Base-by-base conservation (phyloP, 2,888 invertebrate species). In the Leptopilina myrica region DNA sequence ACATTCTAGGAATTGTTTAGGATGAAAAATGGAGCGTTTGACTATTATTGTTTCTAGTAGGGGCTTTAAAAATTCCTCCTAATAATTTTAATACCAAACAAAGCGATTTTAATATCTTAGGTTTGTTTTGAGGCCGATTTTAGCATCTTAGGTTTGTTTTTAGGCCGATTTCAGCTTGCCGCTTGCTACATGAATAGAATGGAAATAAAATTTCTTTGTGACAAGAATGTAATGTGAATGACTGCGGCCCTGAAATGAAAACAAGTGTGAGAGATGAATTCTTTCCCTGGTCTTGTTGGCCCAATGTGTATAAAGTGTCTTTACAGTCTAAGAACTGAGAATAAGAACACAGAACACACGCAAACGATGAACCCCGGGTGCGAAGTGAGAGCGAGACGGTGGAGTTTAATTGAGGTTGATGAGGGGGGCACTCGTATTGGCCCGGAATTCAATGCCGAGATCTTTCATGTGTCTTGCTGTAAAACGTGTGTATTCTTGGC, bases 361-460 rank as follows among this genome's bases (percentile, higher is more conserved):
- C 64, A 73, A 66, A 64, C 79, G 78, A 78, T 80, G 83, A 84
- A 86, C 84, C 89, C 89, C 88, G 90, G 89, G 90, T 89, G 91
- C 90, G 90, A 91, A 90, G 89, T 88, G 88, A 89, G 88, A 87
- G 88, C 90, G 90, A 89, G 90, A 89, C 90, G 87, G 89, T 89
- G 87, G 87, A 90, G 91, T 91, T 91, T 91, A 91, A 91, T 91
- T 91, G 91, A 91, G 90, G 91, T 91, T 91, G 91, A 91, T 91
- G 91, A 91, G 91, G 91, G 91, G 91, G 91, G 89, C 91, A 89
- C 86, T 89, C 90, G 91, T 90, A 91, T 91, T 91, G 91, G 91
- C 90, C 90, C 90, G 90, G 91, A 91, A 91, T 91, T 90, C 91
- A 91, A 90, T 90, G 90, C 88, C 88, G 89, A 87, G 89, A 89